These are phyloP conservation scores for Diarsia mendica DNA, from an alignment of 2,888 invertebrate genomes.

Conservation along the genomic window DNA sequence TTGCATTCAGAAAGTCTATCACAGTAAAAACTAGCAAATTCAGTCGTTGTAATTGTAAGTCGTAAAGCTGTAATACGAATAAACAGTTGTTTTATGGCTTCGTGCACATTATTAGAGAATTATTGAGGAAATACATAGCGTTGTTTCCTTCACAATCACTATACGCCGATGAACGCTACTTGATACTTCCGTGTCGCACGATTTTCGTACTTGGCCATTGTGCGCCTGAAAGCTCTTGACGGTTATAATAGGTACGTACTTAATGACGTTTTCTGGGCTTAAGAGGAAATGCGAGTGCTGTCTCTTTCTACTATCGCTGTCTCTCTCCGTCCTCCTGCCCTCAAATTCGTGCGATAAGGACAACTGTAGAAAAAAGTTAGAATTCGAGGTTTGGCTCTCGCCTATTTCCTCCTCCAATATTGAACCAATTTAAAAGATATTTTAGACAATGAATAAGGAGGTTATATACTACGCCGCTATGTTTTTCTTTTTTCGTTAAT, in stretches of 20 bases:
- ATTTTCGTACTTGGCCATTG: conserved; percentile 26
- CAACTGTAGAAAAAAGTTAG: no score
- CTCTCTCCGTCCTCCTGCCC: no score
- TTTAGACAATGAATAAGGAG: no score
- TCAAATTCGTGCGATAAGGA: no score
- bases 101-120: conserved; percentile 51
- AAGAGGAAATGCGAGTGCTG: no score
- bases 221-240: conserved; percentile 16
- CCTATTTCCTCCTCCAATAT: no score
- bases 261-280: conserved; percentile 18
- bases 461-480: no score
- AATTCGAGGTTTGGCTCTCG: no score
- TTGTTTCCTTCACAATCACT: conserved; percentile 29
- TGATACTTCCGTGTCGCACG: conserved; percentile 47
- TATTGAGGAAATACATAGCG: conserved; percentile 53
- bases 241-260: conserved; percentile 14
- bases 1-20: conserved; percentile 32
- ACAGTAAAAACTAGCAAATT: conserved; percentile 30
- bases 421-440: no score
- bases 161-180: conserved; percentile 27
- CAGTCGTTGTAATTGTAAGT: conserved; percentile 29
- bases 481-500: no score
- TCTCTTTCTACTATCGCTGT: no score
- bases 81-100: conserved; percentile 50
- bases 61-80: conserved; percentile 36